Evolutionary conservation across 1,140 invertebrate genomes (phyloP).

Genomic region (Linepithema humile): DNA sequence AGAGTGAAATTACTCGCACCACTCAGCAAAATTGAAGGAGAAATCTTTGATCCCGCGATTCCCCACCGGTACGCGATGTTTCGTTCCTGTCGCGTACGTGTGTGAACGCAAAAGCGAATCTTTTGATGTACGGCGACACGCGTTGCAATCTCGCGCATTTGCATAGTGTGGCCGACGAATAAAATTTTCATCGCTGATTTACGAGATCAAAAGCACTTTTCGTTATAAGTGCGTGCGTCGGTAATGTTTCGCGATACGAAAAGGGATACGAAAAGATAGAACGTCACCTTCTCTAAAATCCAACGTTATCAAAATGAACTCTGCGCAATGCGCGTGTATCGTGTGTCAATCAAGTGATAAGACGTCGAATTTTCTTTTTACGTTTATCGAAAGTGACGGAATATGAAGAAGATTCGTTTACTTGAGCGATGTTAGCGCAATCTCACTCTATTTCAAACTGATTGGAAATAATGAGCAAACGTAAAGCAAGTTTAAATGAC

Average conservation of each 20-base stretch:
- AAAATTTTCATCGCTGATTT: constrained; percentile 39
- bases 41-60: constrained; percentile 41
- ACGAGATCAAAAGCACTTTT: constrained; percentile 22
- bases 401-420: background rate
- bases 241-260: background rate
- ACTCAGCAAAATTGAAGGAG: constrained; percentile 52
- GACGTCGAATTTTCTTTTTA: too few relatives aligned
- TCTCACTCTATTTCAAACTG: too few relatives aligned
- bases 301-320: background rate
- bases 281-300: too few relatives aligned
- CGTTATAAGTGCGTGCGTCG: background rate
- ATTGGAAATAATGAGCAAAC: too few relatives aligned
- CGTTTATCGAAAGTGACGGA: too few relatives aligned
- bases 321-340: background rate
- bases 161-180: constrained; percentile 5
- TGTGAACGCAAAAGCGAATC: background rate
- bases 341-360: too few relatives aligned
- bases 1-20: constrained; percentile 35
- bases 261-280: background rate
- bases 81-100: background rate
- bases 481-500: background rate
- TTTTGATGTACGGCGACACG: background rate
- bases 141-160: constrained; percentile 23
- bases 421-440: background rate
- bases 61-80: constrained; percentile 17